Evolutionary conservation across 2,113 vertebrate genomes (phyloP), one percentile per base, ranked within the genome.

Genomic region (Hydrolagus affinis): DNA sequence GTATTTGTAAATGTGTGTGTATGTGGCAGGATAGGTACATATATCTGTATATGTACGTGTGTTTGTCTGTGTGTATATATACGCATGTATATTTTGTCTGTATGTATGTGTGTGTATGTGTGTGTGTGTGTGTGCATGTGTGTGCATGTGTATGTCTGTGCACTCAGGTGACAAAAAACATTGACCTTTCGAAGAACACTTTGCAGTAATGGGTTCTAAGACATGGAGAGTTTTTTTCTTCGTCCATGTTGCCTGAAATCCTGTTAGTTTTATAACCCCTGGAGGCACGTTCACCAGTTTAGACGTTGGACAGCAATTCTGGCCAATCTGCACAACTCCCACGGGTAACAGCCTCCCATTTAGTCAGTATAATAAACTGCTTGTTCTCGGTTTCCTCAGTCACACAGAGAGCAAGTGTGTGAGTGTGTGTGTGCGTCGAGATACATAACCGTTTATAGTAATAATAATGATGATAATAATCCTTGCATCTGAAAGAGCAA

Each of bases 111-210:
- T 44, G 44, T 44, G 44, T 44, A 6, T 44, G 6, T 44, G 44
- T 44, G 2, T 44, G 44, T 6, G 44, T 44, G 44, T 44, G 6
- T 44, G 6, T 1, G 44, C 44, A 44, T 44, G 44, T 44, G 6
- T 44, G 6, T 75, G 30, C 56, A 30, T 57, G 32, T 57, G 73
- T 75, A 44, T 75, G 2, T 11, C 32, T 75, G 30, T 75, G 44
- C 44, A 44, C 6, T 44, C 44, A 44, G 44, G 44, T 44, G 73
- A 3, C n/a, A 75, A 21, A 32, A 75, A 21, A 17, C 17, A 19
- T 44, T 75, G 73, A 75, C 73, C 73, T 75, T 75, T 75, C 17
- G 28, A 75, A 56, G 32, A 75, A 44, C 21, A 19, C 56, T 75
- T 25, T 9, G 21, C 56, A 19, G 73, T 75, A 75, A 75, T 56